Conservation (phyloP, 1,140 invertebrate genomes). For the Dufourea novaeangliae region DNA sequence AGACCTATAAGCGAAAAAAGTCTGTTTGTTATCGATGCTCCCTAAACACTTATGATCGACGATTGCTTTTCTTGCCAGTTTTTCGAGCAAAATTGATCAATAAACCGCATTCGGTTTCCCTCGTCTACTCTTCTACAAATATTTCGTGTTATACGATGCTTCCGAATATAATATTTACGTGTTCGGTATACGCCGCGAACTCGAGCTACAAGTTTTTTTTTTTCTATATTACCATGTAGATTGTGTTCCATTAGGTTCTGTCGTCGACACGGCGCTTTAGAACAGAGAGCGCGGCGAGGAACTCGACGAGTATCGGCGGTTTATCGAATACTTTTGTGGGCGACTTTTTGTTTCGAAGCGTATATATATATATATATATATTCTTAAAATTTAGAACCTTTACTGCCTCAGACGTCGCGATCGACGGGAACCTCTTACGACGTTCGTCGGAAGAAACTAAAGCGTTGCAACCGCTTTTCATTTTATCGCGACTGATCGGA, state of each 20-base stretch:
- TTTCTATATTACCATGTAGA: no score
- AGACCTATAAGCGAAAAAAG: not conserved
- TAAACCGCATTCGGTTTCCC: slow-evolving; percentile 5
- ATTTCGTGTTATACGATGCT: slow-evolving; percentile 42
- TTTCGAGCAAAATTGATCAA: not conserved
- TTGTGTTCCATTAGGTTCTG: not conserved
- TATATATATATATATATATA: no score
- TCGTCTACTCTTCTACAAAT: slow-evolving; percentile 24
- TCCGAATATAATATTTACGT: slow-evolving; percentile 35
- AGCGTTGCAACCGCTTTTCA: not conserved
- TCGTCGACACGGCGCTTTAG: slow-evolving; percentile 8
- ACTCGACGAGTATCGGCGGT: slow-evolving; percentile 8
- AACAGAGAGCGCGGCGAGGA: slow-evolving; percentile 16
- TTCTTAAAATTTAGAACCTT: slow-evolving; percentile 24
- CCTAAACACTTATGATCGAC: slow-evolving; percentile 14
- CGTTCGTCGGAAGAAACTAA: not conserved
- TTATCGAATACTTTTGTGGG: not conserved
- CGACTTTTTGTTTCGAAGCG: slow-evolving; percentile 28
- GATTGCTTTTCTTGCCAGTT: slow-evolving; percentile 27
- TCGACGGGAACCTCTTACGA: slow-evolving; percentile 6
- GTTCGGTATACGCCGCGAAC: slow-evolving; percentile 28
- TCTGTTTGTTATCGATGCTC: not conserved
- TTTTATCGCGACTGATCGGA: not conserved
- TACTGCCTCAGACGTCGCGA: slow-evolving; percentile 33
- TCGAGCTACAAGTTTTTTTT: slow-evolving; percentile 24